Evolutionary conservation across 1,140 invertebrate genomes (phyloP).

Genomic region (Antheraea mylitta): DNA sequence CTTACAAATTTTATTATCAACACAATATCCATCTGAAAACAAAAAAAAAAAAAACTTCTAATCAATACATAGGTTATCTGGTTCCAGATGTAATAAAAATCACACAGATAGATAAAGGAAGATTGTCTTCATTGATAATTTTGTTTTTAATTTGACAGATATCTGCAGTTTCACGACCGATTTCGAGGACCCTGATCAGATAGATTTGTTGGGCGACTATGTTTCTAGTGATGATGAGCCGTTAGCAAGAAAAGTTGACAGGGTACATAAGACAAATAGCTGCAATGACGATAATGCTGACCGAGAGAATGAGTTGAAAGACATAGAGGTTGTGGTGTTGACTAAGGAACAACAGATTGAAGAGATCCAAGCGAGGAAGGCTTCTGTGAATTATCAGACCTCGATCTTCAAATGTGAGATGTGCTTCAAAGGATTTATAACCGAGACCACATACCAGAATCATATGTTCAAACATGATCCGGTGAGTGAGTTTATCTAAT

Average conservation of each 20-base stretch:
- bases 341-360: constrained; percentile 44
- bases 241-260: constrained; percentile 19
- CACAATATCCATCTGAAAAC: too few species aligned
- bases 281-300: constrained; percentile 5
- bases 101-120: too few species aligned
- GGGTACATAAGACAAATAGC: constrained; percentile 5
- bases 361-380: constrained; percentile 43
- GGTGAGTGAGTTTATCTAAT: constrained; percentile 30
- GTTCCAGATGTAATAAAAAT: too few species aligned
- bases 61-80: too few species aligned
- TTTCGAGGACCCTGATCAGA: neutral
- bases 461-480: constrained; percentile 51
- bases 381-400: constrained; percentile 41
- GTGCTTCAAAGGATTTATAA: constrained; percentile 52
- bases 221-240: constrained; percentile 23
- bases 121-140: neutral
- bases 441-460: constrained; percentile 42
- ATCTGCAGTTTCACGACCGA: neutral
- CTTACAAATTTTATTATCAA: too few species aligned
- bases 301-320: constrained; percentile 2
- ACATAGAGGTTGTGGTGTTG: constrained; percentile 35
- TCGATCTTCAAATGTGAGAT: constrained; percentile 52
- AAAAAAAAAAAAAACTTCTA: too few species aligned
- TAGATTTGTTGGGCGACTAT: neutral
- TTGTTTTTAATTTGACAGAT: neutral